Percentiles rank a stretch among this genome's conserved stretches.
phyloP scores from a whole-genome alignment of 2,888 invertebrate species.

The Nomada fucata region DNA sequence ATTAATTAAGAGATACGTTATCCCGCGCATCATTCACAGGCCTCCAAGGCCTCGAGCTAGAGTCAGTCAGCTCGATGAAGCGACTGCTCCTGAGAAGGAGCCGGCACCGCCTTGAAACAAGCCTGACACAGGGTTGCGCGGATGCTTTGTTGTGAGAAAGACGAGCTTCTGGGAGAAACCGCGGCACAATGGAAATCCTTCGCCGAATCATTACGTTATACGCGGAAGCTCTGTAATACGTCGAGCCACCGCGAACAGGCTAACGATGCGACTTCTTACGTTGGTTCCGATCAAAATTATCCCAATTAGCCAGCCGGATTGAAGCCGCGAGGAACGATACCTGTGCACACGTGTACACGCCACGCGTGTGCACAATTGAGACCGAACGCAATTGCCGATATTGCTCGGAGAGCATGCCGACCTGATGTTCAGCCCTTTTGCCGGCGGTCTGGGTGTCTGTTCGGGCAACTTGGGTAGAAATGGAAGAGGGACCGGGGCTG shows the following conservation, averaged over 20 bases:
- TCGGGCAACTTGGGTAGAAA: not conserved
- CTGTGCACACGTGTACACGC: not conserved
- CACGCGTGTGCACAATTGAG: constrained; percentile 7
- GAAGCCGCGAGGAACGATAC: constrained; percentile 40
- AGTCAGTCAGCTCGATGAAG: constrained; percentile 32
- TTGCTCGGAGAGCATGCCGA: constrained; percentile 21
- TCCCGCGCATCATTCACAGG: constrained; percentile 42
- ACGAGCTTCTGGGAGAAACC: constrained; percentile 47
- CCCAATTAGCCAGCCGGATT: constrained; percentile 76
- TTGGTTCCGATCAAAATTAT: constrained; percentile 78
- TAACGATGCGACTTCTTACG: constrained; percentile 77
- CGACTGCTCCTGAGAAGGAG: constrained; percentile 42
- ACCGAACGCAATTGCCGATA: constrained; percentile 53
- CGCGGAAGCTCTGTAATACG: constrained; percentile 65
- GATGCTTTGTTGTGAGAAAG: constrained; percentile 61
- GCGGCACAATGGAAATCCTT: constrained; percentile 62
- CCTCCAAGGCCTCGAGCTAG: constrained; percentile 22
- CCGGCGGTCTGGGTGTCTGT: constrained; percentile 4
- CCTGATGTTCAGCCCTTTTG: constrained; percentile 30
- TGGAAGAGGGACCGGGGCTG: constrained; percentile 4
- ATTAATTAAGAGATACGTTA: constrained; percentile 65
- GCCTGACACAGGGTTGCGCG: constrained; percentile 45
- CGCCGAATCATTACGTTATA: constrained; percentile 42
- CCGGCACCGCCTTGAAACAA: constrained; percentile 42
- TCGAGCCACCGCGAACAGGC: constrained; percentile 68